Conservation (phyloP, 2,113 vertebrate genomes). For the Glaucomys volans region DNA sequence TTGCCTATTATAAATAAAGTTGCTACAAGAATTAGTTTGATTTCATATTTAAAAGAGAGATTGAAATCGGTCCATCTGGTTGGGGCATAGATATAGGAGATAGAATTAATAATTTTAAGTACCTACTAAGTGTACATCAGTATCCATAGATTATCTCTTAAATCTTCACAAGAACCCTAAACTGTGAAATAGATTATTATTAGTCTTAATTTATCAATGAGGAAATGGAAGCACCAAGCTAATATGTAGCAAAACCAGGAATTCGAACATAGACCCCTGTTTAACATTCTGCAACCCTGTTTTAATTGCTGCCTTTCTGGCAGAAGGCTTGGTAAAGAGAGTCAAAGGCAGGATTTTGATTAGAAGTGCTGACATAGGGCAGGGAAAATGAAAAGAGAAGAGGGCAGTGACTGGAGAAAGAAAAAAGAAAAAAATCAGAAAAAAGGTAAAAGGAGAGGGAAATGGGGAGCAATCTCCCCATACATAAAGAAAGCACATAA, state of each 20-base stretch:
- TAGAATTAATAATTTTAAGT: not conserved
- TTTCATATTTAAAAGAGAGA: not conserved
- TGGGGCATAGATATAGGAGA: not conserved
- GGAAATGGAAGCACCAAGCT: not conserved
- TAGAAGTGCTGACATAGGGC: not conserved
- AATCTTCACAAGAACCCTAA: not conserved
- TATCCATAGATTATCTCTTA: not conserved
- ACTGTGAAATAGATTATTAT: not conserved
- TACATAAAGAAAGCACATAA: not conserved
- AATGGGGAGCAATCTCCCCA: not conserved
- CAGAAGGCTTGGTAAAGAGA: not conserved
- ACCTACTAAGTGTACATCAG: not conserved
- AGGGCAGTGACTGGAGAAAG: not conserved
- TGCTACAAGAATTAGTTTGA: not conserved
- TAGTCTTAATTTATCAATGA: not conserved
- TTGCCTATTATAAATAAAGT: not conserved
- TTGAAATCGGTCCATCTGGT: not conserved
- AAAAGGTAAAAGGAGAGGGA: not conserved
- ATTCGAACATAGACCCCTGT: not conserved
- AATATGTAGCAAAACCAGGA: not conserved
- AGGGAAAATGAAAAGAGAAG: not conserved
- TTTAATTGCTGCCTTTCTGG: not conserved
- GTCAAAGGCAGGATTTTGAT: not conserved
- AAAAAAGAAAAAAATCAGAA: not conserved
- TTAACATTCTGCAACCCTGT: not conserved